These are phyloP conservation scores for Rhagologus leucostigma DNA, from an alignment of 2,113 vertebrate genomes.

Conservation along the genomic window DNA sequence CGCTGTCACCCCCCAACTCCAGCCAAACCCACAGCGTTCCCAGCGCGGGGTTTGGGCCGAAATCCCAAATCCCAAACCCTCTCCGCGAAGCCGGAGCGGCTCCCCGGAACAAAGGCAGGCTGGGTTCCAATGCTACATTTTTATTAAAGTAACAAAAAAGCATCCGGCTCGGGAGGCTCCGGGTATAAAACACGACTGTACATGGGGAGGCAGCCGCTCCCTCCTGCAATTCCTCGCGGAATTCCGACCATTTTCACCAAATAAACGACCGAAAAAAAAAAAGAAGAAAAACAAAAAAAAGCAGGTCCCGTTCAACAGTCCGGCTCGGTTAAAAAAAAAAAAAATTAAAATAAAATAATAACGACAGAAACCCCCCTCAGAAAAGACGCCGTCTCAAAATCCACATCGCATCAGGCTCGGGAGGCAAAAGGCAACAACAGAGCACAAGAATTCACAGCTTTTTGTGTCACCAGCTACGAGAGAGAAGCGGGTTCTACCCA, in stretches of 20 bases:
- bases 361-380: background rate
- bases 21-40: background rate
- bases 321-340: conserved; percentile 30
- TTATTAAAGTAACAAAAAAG: conserved; percentile 80
- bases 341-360: background rate
- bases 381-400: background rate
- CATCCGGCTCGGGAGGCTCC: conserved; percentile 34
- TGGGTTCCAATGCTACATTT: conserved; percentile 61
- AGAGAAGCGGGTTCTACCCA: background rate
- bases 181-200: conserved; percentile 68
- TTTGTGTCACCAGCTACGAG: conserved; percentile 41
- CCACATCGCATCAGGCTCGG: background rate
- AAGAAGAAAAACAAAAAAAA: conserved; percentile 12
- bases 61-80: background rate
- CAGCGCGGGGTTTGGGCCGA: too few species aligned
- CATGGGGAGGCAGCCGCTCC: conserved; percentile 64
- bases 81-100: background rate
- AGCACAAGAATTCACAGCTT: conserved; percentile 74
- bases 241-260: conserved; percentile 21
- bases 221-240: conserved; percentile 51
- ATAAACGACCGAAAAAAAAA: background rate
- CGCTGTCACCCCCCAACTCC: background rate
- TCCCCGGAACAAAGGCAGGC: background rate
- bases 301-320: conserved; percentile 76
- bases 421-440: conserved; percentile 24